A percentile compares a stretch with the other conserved stretches of the same genome.
Conservation (phyloP, 2,113 vertebrate species). For the Boleophthalmus pectinirostris region DNA sequence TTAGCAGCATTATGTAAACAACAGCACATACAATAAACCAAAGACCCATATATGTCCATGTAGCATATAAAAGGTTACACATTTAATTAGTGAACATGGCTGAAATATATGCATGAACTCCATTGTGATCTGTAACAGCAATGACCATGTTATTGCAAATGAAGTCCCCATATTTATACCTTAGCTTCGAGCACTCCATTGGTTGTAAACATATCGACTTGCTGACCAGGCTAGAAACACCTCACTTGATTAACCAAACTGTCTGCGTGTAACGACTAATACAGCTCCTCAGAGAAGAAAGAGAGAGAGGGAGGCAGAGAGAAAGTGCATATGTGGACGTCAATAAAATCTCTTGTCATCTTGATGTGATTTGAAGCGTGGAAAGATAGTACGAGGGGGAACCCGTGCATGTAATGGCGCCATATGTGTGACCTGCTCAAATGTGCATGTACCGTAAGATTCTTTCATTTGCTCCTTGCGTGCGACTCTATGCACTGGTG, state of each 20-base stretch:
- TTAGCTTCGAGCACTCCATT: conserved; percentile 25
- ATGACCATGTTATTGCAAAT: conserved; percentile 55
- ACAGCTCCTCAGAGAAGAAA: conserved; percentile 19
- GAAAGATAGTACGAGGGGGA: conserved; percentile 42
- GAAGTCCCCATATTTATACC: conserved; percentile 67
- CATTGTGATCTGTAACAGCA: conserved; percentile 25
- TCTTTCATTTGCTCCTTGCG: conserved; percentile 43
- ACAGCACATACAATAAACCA: background rate
- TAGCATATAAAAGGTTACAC: background rate
- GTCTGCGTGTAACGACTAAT: conserved; percentile 18
- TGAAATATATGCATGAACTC: conserved; percentile 14
- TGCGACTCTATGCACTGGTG: conserved; percentile 32
- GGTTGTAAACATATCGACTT: conserved; percentile 62
- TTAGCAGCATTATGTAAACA: background rate
- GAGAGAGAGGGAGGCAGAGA: conserved; percentile 18
- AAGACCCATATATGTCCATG: background rate
- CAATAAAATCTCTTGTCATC: conserved; percentile 67
- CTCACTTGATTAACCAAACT: conserved; percentile 60
- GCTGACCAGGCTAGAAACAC: conserved; percentile 60
- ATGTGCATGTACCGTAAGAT: conserved; percentile 64
- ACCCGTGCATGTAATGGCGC: conserved; percentile 71
- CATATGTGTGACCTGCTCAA: conserved; percentile 73
- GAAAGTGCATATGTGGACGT: conserved; percentile 56
- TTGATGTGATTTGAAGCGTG: conserved; percentile 55
- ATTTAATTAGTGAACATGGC: conserved; percentile 18